Base-by-base conservation (phyloP, 2,888 invertebrate species). In the Agrotis puta region DNA sequence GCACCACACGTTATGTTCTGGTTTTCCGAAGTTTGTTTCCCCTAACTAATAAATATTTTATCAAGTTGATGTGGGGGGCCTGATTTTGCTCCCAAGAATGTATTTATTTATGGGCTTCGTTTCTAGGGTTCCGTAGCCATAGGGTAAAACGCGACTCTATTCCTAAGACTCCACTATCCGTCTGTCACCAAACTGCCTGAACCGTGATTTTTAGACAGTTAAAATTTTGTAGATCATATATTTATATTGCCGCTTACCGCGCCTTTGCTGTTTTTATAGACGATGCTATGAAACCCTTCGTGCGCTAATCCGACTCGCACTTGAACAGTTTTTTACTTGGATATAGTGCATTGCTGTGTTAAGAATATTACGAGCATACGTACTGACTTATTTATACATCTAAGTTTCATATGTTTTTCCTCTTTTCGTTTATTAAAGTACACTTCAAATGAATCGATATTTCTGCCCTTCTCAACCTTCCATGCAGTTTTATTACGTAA, bases 21-120 rank as follows among this genome's bases (percentile, higher is more conserved):
- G 24, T 45, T 50, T 56, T 39, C 20, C 39, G 11, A 70, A 76
- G 45, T 78, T 65, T n/a, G 16, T 43, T 76, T 64, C 5, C 27
- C 27, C 22, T 62, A 20, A 50, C 20, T 43, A 56, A 54, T 67
- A 58, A 67, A 80, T 80, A 75, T 75, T 79, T 64, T 50, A 80
- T 64, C 24, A 27, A 39, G 13, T 57, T 65, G 50, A 53, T 51
- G 45, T 22, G 16, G 39, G 14, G 14, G 47, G 50, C 62, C 57
- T 73, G 61, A 62, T 62, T 64, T 68, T 50, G 18, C 48, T 59
- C 50, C 24, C 18, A 63, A 22, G 50, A 43, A 51, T 54, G 24
- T 53, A 74, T 74, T 69, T 78, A 65, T 79, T 77, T 68, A 67
- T 79, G 39, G 47, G 5, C 45, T 58, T 54, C 39, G 14, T 45